Evolutionary conservation across 2,888 invertebrate genomes (phyloP).

Genomic region (Leucophora obtusa): DNA sequence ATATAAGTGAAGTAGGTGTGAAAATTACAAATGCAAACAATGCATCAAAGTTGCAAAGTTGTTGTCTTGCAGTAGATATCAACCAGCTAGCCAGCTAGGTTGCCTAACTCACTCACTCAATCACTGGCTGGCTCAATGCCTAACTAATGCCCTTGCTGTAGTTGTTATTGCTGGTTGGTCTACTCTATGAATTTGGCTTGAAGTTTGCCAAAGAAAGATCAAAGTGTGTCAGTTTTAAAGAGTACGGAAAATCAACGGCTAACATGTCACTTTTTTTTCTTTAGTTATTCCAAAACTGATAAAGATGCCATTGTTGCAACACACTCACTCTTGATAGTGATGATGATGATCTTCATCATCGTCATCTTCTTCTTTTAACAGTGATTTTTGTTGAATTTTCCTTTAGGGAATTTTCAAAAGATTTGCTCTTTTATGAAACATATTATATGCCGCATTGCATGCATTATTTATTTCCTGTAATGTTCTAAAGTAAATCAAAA

Average conservation of each 20-base stretch:
- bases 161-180: slow-evolving; percentile 8
- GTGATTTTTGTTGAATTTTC: slow-evolving; percentile 50
- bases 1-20: slow-evolving; percentile 66
- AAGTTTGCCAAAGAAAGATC: slow-evolving; percentile 57
- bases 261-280: slow-evolving; percentile 53
- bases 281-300: slow-evolving; percentile 45
- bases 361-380: slow-evolving; percentile 9
- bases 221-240: slow-evolving; percentile 59
- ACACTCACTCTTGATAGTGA: slow-evolving; percentile 10
- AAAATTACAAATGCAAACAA: slow-evolving; percentile 68
- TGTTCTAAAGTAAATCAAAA: slow-evolving; percentile 52
- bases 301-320: slow-evolving; percentile 51
- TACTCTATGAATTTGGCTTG: slow-evolving; percentile 48
- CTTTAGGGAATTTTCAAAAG: slow-evolving; percentile 58
- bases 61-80: slow-evolving; percentile 40
- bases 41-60: slow-evolving; percentile 54
- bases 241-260: slow-evolving; percentile 44
- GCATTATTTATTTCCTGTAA: slow-evolving; percentile 61
- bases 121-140: neutral
- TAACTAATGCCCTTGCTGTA: slow-evolving; percentile 31
- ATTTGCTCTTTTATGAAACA: slow-evolving; percentile 46
- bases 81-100: slow-evolving; percentile 28
- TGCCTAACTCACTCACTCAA: slow-evolving; percentile 25
- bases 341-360: neutral
- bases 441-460: slow-evolving; percentile 49